Conservation (phyloP, 1,140 invertebrate genomes). For the Tetragnatha versicolor region DNA sequence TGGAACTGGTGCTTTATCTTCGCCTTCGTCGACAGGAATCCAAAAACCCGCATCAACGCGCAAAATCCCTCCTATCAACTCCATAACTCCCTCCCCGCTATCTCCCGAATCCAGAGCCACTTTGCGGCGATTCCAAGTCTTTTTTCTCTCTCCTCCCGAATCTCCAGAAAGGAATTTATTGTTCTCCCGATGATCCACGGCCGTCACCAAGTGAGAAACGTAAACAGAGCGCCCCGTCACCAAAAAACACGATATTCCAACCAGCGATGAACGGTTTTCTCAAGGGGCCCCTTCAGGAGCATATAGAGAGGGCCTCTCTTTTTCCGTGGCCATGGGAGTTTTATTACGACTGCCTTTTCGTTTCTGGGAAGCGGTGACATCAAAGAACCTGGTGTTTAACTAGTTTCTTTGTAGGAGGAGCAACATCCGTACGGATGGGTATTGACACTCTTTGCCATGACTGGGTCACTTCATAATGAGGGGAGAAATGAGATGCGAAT, state of each 20-base stretch:
- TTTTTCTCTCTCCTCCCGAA: slow-evolving; percentile 11
- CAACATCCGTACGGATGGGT: background rate
- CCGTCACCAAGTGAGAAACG: slow-evolving; percentile 29
- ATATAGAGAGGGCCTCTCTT: background rate
- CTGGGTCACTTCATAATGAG: background rate
- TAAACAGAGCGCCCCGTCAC: slow-evolving; percentile 10
- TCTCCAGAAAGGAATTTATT: slow-evolving; percentile 9
- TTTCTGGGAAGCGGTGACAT: background rate
- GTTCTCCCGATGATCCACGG: too few relatives aligned
- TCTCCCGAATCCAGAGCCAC: background rate
- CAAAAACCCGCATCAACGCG: background rate
- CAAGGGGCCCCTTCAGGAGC: background rate
- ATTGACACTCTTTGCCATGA: background rate
- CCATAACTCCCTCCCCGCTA: background rate
- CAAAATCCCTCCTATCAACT: background rate
- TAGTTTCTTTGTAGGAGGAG: background rate
- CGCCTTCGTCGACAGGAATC: background rate
- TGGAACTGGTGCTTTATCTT: background rate
- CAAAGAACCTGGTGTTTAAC: background rate
- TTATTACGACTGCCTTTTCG: background rate
- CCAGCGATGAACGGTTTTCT: background rate
- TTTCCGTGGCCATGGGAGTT: background rate
- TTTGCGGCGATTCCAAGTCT: background rate
- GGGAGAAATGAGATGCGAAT: background rate
- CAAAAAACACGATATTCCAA: background rate